Base-by-base conservation (phyloP, 2,797 vertebrate genomes). In the Acanthurus leucopareius region DNA sequence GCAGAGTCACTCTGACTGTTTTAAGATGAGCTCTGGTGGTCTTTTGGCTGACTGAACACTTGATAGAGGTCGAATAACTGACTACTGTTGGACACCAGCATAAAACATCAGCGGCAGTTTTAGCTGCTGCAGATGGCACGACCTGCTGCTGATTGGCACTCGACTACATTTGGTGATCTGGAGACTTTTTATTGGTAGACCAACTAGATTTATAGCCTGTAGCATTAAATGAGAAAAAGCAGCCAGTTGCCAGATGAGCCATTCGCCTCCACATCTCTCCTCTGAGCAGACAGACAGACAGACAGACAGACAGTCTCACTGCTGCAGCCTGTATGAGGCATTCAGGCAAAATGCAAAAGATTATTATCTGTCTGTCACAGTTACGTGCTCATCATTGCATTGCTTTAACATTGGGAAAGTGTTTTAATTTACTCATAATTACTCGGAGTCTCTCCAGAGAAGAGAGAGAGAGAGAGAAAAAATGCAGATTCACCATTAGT, bases 161-260 rank as follows among this genome's bases (percentile, higher is more conserved):
- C 28, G 5, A 44, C 42, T 13, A 44, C 9, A 38, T 7, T 19
- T 3, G 11, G 25, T 59, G 19, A 54, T 59, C 22, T 44, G 0
- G 32, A 3, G 35, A 45, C 15, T 15, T 44, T 51, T 5, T 47
- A 7, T 11, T 15, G 49, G 4, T n/a, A 19, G 53, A 22, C 14
- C 15, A 53, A 45, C 13, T 0, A 7, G 13, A 66, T 16, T n/a
- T 48, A 17, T 16, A 48, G 20, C 22, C 10, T 14, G 16, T 25
- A 11, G 3, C 54, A 49, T 35, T 45, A 63, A n/a, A 80, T 53
- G 28, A 45, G 20, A 57, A 64, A 64, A 64, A 60, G 48, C 20
- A 58, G 14, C n/a, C 15, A 14, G 25, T 28, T 76, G 35, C 8
- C 47, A 51, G 9, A 19, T 4, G n/a, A 57, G 5, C 22, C 28